These are phyloP conservation scores for Lophotriccus pileatus DNA, from an alignment of 2,797 vertebrate genomes.

Conservation along the genomic window DNA sequence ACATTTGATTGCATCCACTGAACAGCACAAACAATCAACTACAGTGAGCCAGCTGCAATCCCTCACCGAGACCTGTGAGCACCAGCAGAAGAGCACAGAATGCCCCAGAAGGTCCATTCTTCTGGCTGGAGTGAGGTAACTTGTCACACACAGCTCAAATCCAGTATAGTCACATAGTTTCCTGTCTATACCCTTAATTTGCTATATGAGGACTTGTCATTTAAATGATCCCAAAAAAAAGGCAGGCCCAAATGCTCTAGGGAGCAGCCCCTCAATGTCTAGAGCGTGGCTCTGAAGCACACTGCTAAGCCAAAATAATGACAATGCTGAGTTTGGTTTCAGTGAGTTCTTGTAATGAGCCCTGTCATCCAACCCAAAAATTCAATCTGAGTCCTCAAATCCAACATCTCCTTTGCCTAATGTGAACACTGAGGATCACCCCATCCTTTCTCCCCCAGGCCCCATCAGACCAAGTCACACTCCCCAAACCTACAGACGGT, in stretches of 20 bases:
- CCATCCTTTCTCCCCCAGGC: not conserved
- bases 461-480: accelerated
- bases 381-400: not conserved
- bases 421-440: not conserved
- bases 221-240: not conserved
- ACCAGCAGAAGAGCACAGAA: not conserved
- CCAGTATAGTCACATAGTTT: not conserved
- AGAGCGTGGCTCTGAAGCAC: not conserved
- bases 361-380: not conserved
- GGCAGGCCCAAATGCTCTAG: not conserved
- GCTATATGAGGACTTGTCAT: accelerated
- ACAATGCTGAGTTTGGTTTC: not conserved
- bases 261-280: not conserved
- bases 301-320: not conserved
- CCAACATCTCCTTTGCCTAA: not conserved
- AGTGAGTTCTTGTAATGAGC: not conserved
- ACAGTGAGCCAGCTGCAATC: not conserved
- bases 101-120: not conserved
- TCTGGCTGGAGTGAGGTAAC: not conserved
- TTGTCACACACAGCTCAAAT: not conserved
- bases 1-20: not conserved
- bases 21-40: not conserved
- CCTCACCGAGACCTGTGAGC: not conserved
- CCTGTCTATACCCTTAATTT: not conserved
- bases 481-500: not conserved